A percentile compares a stretch with the other conserved stretches of the same genome.
These are phyloP conservation scores for Leiothrix lutea DNA, from an alignment of 2,113 vertebrate species.

Conservation along the genomic window DNA sequence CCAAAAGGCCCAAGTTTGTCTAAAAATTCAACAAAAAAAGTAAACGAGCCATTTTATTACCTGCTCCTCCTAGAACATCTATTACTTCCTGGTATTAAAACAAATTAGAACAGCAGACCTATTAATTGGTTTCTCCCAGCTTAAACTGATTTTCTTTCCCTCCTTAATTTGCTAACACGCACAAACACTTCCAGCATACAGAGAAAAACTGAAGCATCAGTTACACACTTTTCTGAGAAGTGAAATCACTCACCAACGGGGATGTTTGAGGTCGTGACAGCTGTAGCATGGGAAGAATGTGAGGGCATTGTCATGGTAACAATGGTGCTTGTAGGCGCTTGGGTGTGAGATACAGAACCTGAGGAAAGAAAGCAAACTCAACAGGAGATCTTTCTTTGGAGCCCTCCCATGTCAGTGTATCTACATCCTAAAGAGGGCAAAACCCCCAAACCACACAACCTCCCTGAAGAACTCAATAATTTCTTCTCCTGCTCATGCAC, in stretches of 20 bases:
- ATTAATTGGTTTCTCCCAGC: not conserved
- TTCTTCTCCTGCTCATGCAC: not conserved
- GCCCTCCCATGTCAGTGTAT: not conserved
- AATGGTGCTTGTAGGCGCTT: conserved; percentile 90
- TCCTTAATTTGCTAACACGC: not conserved
- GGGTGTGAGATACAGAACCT: conserved; percentile 91
- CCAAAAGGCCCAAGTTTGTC: not conserved
- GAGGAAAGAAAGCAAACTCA: not conserved
- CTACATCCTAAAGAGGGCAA: not conserved
- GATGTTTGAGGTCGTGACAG: conserved; percentile 94
- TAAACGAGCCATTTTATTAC: not conserved
- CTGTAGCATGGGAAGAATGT: conserved; percentile 94
- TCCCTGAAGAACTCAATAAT: not conserved
- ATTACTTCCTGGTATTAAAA: not conserved
- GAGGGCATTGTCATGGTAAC: conserved; percentile 98
- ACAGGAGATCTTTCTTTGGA: not conserved
- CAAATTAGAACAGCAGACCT: not conserved
- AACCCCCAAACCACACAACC: not conserved
- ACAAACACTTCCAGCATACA: not conserved
- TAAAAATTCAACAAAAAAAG: not conserved
- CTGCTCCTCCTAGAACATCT: not conserved
- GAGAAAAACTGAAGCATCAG: not conserved
- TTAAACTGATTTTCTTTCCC: not conserved
- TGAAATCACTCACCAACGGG: conserved; percentile 87
- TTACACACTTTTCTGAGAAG: not conserved